Evolutionary conservation across 2,797 vertebrate species (phyloP), one percentile per base, ranked within the genome.

Genomic region (Bryconaethiops microstoma): DNA sequence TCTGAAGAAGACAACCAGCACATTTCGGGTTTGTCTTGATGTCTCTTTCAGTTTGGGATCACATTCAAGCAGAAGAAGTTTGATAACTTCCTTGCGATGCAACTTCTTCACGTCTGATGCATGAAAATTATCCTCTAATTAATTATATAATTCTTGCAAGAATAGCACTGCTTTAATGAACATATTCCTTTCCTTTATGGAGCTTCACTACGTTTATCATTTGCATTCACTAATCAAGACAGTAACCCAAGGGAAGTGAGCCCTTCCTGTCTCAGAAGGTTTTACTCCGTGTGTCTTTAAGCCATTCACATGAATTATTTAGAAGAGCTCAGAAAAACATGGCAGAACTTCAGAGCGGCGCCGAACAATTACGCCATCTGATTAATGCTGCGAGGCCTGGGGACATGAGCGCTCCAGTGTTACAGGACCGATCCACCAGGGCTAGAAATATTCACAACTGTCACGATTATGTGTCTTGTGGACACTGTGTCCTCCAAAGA

Each of bases 251-350:
- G 35, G 42, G 67, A 59, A 60, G n/a, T 62, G 60, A 29, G 7
- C 23, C 52, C 23, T 80, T 80, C 50, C 77, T 79, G 76, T 87
- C 90, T 75, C 88, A 84, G 0, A 75, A 79, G 83, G 82, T 12
- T 42, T 65, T 35, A 72, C 55, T 60, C 75, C 75, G 80, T 68
- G 75, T 42, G 85, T 86, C 90, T 91, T 13, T 19, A 89, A 88
- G 91, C 91, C 67, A 84, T 86, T 69, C 83, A 17, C 69, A 91
- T 93, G 10, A 92, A 93, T 92, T 87, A 92, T 92, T 93, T 86
- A 93, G 39, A 59, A 1, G 0, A 19, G 52, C 65, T 88, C 82
- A 84, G 86, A 89, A 85, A 87, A 86, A 74, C 5, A 57, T 67
- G 78, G 72, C 81, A 85, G 76, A 81, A 76, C 76, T 84, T 82